These are phyloP conservation scores for Blastobasis adustella DNA, from an alignment of 2,888 invertebrate genomes.

Conservation along the genomic window DNA sequence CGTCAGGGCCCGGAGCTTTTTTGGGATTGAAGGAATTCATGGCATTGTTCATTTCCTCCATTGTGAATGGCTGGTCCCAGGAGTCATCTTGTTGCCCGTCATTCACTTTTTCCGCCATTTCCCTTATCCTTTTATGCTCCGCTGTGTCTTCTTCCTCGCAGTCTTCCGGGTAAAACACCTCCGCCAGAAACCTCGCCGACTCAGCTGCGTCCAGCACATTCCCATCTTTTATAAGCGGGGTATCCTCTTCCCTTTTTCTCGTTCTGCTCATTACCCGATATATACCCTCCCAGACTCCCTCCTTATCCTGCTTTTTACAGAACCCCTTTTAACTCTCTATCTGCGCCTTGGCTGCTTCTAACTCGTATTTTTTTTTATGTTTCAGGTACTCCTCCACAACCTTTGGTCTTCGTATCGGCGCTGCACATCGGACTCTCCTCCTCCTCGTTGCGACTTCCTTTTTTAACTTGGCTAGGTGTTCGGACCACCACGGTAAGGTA, in stretches of 20 bases:
- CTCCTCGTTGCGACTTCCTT: conserved; percentile 8
- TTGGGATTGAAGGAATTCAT: conserved; percentile 6
- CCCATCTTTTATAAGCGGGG: too few species aligned
- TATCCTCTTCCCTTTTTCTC: too few species aligned
- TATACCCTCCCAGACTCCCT: conserved; percentile 8
- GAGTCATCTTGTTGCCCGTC: too few species aligned
- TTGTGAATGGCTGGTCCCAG: conserved; percentile 1
- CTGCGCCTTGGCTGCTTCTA: conserved; percentile 6
- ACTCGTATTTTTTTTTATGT: conserved; percentile 13
- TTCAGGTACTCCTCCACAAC: conserved; percentile 13
- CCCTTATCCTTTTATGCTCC: too few species aligned
- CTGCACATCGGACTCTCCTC: conserved; percentile 7
- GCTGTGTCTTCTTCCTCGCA: background rate
- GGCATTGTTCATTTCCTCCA: background rate
- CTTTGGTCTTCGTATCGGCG: conserved; percentile 6
- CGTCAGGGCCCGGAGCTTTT: conserved; percentile 13
- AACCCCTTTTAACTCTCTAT: conserved; percentile 15
- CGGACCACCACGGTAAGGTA: conserved; percentile 18
- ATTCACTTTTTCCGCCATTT: too few species aligned
- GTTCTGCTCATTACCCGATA: conserved; percentile 7
- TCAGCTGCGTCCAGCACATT: too few species aligned
- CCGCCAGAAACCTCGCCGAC: conserved; percentile 3
- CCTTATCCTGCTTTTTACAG: conserved; percentile 14
- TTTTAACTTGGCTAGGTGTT: too few species aligned
- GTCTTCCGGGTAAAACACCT: conserved; percentile 2